Percentiles rank a stretch among this genome's conserved stretches.
Conservation (phyloP, 2,797 vertebrate genomes). For the Trematomus bernacchii region DNA sequence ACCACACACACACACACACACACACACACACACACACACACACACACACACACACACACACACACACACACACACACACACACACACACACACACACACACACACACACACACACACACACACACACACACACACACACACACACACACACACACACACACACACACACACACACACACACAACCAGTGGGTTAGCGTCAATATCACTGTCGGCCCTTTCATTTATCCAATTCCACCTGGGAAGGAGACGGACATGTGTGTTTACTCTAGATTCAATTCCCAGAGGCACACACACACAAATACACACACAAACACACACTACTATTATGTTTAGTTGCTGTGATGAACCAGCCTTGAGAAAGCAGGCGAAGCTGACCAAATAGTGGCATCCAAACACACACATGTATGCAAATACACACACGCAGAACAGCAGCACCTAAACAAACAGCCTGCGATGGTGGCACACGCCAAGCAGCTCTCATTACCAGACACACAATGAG, state of each 20-base stretch:
- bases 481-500: conserved; percentile 72
- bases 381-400: conserved; percentile 48
- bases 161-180: neutral
- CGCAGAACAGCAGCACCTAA: conserved; percentile 61
- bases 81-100: neutral
- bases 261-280: conserved; percentile 82
- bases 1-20: too few species aligned
- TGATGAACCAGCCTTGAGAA: conserved; percentile 70
- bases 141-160: too few species aligned
- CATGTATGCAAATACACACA: conserved; percentile 54
- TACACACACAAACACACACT: conserved; percentile 47
- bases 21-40: too few species aligned
- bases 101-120: conserved; percentile 10
- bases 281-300: conserved; percentile 61
- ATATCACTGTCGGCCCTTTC: conserved; percentile 58
- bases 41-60: too few species aligned
- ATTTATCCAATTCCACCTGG: conserved; percentile 77
- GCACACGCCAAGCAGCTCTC: conserved; percentile 65
- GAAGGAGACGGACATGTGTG: conserved; percentile 64
- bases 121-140: conserved; percentile 6
- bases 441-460: conserved; percentile 54
- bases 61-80: too few species aligned
- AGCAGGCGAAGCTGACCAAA: conserved; percentile 72
- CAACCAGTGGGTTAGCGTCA: conserved; percentile 22
- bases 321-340: conserved; percentile 61